phyloP scores from a whole-genome alignment of 2,888 invertebrate genomes.

The Apantesis nais region DNA sequence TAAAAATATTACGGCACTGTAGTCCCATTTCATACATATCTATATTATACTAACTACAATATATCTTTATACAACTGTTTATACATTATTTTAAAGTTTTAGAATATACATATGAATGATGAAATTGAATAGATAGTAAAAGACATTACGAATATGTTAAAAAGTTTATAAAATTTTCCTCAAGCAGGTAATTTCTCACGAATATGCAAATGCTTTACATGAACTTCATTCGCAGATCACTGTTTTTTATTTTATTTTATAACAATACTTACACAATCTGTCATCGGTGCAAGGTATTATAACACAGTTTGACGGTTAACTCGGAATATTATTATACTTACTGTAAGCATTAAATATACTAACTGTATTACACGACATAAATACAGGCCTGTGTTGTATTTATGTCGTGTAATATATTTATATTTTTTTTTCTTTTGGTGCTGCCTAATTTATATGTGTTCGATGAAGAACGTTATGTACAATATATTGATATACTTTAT shows the following conservation, averaged over 20 bases:
- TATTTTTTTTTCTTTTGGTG: too few species aligned
- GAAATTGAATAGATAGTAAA: not conserved
- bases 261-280: not conserved
- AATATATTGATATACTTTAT: too few species aligned
- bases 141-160: not conserved
- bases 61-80: not conserved
- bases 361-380: not conserved
- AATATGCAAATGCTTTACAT: not conserved
- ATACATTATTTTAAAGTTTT: not conserved
- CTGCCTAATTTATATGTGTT: too few species aligned
- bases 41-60: not conserved
- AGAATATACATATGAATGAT: not conserved
- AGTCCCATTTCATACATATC: not conserved
- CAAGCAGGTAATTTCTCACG: not conserved
- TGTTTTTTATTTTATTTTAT: too few species aligned
- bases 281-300: not conserved
- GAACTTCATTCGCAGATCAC: not conserved
- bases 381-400: too few species aligned
- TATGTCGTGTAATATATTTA: too few species aligned
- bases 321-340: not conserved
- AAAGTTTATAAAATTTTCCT: not conserved
- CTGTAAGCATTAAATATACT: not conserved
- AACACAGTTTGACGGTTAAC: not conserved
- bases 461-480: too few species aligned
- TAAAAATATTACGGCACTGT: not conserved